These are phyloP conservation scores for Lepidurus packardi DNA, from an alignment of 1,140 invertebrate species.

Conservation along the genomic window DNA sequence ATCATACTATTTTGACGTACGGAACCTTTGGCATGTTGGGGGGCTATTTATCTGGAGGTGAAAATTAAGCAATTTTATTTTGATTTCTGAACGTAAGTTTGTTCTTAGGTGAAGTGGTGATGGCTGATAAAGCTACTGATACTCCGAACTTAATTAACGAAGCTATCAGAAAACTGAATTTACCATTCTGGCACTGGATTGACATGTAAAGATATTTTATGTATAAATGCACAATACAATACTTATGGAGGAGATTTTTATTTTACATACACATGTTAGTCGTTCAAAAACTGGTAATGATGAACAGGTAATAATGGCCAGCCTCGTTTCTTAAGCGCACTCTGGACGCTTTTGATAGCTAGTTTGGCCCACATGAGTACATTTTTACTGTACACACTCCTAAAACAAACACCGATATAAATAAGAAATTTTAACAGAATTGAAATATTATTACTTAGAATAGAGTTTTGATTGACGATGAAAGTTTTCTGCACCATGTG, in stretches of 20 bases:
- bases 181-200: constrained; percentile 9
- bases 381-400: neutral
- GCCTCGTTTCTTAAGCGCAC: neutral
- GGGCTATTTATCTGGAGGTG: neutral
- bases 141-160: neutral
- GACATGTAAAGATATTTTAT: neutral
- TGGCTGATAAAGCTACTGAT: neutral
- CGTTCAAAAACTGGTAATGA: constrained; percentile 12
- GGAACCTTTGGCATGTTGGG: constrained; percentile 1
- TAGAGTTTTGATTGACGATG: constrained; percentile 20
- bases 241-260: neutral
- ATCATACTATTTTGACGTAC: neutral
- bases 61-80: neutral
- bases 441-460: neutral
- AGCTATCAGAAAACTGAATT: neutral
- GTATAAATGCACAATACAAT: neutral
- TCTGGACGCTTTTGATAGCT: constrained; percentile 25
- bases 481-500: constrained; percentile 31
- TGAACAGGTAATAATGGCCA: constrained; percentile 26
- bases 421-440: too few species aligned
- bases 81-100: neutral
- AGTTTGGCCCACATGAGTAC: neutral
- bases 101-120: neutral
- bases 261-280: neutral
- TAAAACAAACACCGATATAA: neutral